Base-by-base conservation (phyloP, 2,797 vertebrate species). In the Distichodus sexfasciatus region DNA sequence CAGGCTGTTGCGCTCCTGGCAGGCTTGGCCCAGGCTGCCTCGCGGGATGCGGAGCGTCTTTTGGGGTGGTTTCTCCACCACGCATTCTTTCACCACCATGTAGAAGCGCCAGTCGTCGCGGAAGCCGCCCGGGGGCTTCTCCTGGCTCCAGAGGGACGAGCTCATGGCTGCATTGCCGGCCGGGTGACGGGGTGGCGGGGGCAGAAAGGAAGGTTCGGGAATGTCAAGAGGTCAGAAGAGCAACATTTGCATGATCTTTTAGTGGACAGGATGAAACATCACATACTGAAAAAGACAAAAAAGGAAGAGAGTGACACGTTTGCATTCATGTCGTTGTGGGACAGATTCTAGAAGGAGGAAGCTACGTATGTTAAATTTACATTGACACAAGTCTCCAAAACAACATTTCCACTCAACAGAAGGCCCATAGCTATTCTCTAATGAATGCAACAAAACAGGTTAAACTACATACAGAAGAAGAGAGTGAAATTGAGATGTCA, bases 41-140 rank as follows among this genome's bases (percentile, higher is more conserved):
- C 95, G 94, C 9, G 92, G 94, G 62, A 98, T 93, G 81, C 96
- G 94, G 76, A 96, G 82, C 36, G 93, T 91, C 82, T 98, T 98
- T 79, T 97, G 96, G 6, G 93, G 90, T 46, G 94, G 94, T 81
- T 96, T 98, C 87, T 99, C 96, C 86, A 93, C 87, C 5, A 93
- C 92, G 82, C 93, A 95, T 79, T 99, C 97, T 71, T 96, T 96
- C 74, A 96, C 85, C 64, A 98, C 94, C 84, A 98, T 92, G 85
- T 95, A 98, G 88, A 97, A 98, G 79, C 90, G 93, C 82, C 94
- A 93, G 86, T 99, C 96, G 81, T 99, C 96, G 90, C 95, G 94
- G 75, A 94, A 97, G 76, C 94, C 89, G 33, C 94, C 92, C 74
- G 90, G 90, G 74, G 90, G 85, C 91, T 98, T 98, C 82, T 99